phyloP scores from a whole-genome alignment of 2,113 vertebrate species.

The Corvus moneduloides region DNA sequence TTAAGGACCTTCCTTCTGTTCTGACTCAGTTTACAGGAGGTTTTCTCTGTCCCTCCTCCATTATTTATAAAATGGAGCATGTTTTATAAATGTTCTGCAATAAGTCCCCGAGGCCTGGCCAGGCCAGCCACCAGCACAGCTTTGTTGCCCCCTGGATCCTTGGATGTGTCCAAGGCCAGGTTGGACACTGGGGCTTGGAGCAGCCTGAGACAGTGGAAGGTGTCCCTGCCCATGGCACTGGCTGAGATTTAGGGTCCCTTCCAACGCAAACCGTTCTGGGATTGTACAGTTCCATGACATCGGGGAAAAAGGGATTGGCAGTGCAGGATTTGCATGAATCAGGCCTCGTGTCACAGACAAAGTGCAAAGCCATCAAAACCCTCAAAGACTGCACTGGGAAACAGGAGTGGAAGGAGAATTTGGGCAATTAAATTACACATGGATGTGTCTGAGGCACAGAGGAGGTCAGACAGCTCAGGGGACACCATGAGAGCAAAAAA shows the following conservation, averaged over 20 bases:
- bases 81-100: background rate
- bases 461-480: background rate
- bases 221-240: background rate
- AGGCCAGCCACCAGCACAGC: background rate
- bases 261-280: background rate
- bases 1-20: background rate
- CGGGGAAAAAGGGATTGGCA: background rate
- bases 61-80: background rate
- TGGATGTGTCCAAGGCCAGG: background rate
- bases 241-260: background rate
- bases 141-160: background rate
- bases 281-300: accelerated
- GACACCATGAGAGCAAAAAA: background rate
- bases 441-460: background rate
- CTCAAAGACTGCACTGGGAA: background rate
- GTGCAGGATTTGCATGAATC: background rate
- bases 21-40: background rate
- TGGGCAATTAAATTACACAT: background rate
- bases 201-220: background rate
- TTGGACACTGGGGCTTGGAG: background rate
- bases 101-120: background rate
- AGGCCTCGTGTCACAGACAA: background rate
- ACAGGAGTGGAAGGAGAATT: background rate
- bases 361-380: background rate
- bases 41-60: background rate